Conservation (phyloP, 2,113 vertebrate species). For the Lamprotornis superbus region DNA sequence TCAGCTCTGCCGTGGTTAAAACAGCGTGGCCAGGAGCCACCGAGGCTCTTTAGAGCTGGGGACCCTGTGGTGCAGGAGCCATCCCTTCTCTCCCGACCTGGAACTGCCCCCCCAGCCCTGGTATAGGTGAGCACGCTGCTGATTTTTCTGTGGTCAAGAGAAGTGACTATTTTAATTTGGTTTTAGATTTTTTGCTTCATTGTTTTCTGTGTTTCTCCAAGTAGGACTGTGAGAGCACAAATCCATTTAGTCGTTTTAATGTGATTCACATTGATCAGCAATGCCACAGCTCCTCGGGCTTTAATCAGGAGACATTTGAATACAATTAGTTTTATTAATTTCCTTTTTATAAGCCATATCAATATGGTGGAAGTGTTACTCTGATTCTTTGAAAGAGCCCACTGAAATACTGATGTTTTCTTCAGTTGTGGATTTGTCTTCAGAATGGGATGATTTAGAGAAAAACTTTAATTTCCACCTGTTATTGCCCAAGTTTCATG, state of each 20-base stretch:
- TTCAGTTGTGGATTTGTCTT: not conserved
- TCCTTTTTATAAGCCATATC: not conserved
- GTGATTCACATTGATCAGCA: not conserved
- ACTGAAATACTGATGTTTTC: not conserved
- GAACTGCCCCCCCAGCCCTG: not conserved
- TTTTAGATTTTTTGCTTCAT: not conserved
- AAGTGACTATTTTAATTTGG: fast-evolving
- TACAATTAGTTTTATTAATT: not conserved
- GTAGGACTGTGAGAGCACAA: not conserved
- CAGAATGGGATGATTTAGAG: not conserved
- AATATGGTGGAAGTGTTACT: not conserved
- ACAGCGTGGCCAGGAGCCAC: not conserved
- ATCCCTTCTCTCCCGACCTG: not conserved
- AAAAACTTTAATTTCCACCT: not conserved
- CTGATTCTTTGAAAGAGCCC: not conserved
- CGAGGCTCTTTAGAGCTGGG: not conserved
- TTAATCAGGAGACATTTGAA: not conserved
- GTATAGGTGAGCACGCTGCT: not conserved
- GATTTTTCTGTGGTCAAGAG: not conserved
- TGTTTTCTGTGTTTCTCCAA: not conserved
- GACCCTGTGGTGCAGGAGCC: too few species aligned
- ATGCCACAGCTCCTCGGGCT: not conserved
- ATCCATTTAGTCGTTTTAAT: fast-evolving
- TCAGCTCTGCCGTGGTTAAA: not conserved
- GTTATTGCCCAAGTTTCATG: fast-evolving